Evolutionary conservation across 35 echinoderm and acorn worm species (phyloP), one percentile per base, ranked within the genome.

Genomic region (Ophioderma brevispina): DNA sequence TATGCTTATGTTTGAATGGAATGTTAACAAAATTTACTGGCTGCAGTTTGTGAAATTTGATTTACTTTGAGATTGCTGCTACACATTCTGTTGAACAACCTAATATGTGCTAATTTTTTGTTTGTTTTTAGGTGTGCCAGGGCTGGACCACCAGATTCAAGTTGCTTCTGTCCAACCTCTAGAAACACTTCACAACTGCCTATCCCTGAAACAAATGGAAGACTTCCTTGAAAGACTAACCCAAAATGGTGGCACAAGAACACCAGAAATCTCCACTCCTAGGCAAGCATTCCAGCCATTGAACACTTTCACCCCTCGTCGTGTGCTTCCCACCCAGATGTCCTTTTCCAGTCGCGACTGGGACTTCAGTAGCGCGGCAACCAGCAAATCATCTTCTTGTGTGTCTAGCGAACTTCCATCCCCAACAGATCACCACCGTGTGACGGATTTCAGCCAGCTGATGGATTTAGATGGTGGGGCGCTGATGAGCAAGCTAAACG

Each of bases 191-290:
- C 97, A 99, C 76, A 99, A 99, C 80, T 91, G 86, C 23, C 87
- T 99, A 19, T 99, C 97, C 32, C 84, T 99, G 59, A 92, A 89
- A 38, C 97, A 99, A 81, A 86, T 99, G 36, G 97, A 99, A 37
- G 81, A 92, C 13, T 99, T 99, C 84, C 83, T 99, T 35, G 85
- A 89, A 23, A 89, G 85, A 33, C 75, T 99, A 25, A 91, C 92
- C 19, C 92, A 90, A 41, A 86, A 94, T 41, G 81, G 82, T 32
- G 88, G 82, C 31, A 52, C 46, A 8, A 41, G 49, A 13, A 94
- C 87, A 37, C 88, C 88, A 5, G 81, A 91, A 43, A 64, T 42
- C 59, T 42, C 77, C 4, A 90, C 88, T 1, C 93, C 93, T 0
- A 75, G 82, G 37, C 35, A 37, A 5, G 38, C 82, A 46, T 86